phyloP scores from a whole-genome alignment of 2,797 vertebrate genomes.

The Uromys caudimaculatus region DNA sequence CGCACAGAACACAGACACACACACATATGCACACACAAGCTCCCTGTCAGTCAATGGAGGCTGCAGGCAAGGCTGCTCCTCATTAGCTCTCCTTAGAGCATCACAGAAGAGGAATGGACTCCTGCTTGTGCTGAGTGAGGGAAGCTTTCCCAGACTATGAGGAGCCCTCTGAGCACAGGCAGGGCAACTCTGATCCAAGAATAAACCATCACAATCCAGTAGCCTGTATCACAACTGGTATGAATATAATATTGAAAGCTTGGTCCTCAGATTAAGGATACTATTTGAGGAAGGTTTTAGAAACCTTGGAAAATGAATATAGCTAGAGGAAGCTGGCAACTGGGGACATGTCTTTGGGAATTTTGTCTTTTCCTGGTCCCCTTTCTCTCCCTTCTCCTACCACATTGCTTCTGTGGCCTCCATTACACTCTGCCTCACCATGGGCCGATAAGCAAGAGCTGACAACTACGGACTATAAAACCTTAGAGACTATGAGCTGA shows the following conservation, averaged over 20 bases:
- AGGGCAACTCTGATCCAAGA: not conserved
- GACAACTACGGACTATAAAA: not conserved
- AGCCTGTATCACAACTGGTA: not conserved
- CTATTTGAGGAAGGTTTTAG: not conserved
- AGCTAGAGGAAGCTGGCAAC: not conserved
- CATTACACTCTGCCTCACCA: not conserved
- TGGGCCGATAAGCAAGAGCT: not conserved
- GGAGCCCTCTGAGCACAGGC: not conserved
- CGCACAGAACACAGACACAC: not conserved
- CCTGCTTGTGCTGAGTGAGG: not conserved
- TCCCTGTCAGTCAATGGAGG: not conserved
- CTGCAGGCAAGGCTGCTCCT: not conserved
- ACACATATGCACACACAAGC: not conserved
- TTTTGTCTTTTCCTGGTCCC: not conserved
- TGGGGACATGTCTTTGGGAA: not conserved
- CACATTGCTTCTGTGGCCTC: not conserved
- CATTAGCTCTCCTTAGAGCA: not conserved
- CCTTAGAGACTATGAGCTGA: not conserved
- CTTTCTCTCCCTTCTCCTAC: not conserved
- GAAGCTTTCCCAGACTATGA: not conserved
- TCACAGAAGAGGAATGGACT: not conserved
- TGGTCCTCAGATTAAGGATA: not conserved
- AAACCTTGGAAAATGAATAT: not conserved
- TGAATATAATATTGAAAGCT: not conserved
- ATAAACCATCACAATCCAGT: not conserved